Base-by-base conservation (phyloP, 2,888 invertebrate genomes). In the Leuctra nigra region DNA sequence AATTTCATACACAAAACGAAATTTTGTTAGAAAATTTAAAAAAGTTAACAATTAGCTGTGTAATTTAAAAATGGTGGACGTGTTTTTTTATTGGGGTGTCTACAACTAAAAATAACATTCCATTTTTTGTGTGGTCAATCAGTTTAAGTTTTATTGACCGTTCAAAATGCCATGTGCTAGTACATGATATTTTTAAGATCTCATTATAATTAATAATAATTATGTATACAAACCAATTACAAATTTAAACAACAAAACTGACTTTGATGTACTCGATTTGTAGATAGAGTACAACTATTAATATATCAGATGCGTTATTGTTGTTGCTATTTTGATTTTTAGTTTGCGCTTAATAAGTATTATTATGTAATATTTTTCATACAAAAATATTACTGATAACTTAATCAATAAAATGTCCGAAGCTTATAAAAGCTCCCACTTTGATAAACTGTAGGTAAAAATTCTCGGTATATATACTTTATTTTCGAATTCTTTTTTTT, bases 1-100 rank as follows among this genome's bases (percentile, higher is more conserved):
- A n/a, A n/a, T n/a, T n/a, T n/a, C n/a, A n/a, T n/a, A n/a, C n/a
- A n/a, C n/a, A n/a, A n/a, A n/a, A n/a, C n/a, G n/a, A n/a, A n/a
- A n/a, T n/a, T n/a, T n/a, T n/a, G n/a, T 29, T 29, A 29, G 11
- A 29, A 7, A 29, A 7, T 29, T 29, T 29, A 7, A 29, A 29
- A 29, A 7, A 29, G 29, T 29, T 29, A 75, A 68, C 76, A 76
- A 72, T 77, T 77, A 64, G 76, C 77, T 77, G 73, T 64, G 56
- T 53, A 56, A 29, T 46, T 41, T 38, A 29, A 52, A 48, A 39
- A 25, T 29, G 48, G 41, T 55, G 35, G 61, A 61, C 63, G 63
- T 62, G 58, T 56, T n/a, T n/a, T n/a, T n/a, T n/a, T 61, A 62
- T 63, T 59, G 33, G 22, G 18, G 56, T 18, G 25, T 29, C 23